Percentiles rank a stretch among this genome's conserved stretches.
These are phyloP conservation scores for Cercopithecus mitis DNA, from an alignment of 2,797 vertebrate genomes.

Conservation along the genomic window DNA sequence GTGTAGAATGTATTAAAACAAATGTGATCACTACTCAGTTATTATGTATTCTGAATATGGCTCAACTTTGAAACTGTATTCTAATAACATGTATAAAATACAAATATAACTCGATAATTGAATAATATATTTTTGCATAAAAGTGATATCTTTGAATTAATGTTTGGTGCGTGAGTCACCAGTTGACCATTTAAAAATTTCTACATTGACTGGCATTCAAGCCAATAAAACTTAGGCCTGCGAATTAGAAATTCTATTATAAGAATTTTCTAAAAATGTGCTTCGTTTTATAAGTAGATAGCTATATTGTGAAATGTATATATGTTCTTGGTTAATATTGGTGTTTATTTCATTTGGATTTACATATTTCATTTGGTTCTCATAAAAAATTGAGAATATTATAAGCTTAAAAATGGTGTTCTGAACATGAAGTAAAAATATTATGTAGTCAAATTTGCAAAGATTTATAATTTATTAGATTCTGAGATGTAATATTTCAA, in stretches of 20 bases:
- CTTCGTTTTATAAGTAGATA: background rate
- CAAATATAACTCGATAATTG: background rate
- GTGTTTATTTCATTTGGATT: background rate
- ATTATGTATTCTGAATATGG: background rate
- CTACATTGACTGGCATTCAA: background rate
- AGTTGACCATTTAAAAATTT: background rate
- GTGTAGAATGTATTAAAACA: background rate
- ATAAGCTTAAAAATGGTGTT: background rate
- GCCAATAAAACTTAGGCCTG: background rate
- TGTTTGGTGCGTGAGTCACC: background rate
- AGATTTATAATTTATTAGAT: constrained; percentile 23
- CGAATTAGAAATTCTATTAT: background rate
- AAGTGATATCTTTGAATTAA: background rate
- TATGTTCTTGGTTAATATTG: background rate
- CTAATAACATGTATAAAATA: background rate
- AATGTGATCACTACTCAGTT: background rate
- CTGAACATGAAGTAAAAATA: background rate
- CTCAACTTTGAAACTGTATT: background rate
- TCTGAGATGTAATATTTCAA: background rate
- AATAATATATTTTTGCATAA: background rate
- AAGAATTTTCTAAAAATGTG: background rate
- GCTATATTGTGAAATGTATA: background rate
- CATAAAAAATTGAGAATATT: background rate
- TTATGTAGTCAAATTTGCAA: background rate
- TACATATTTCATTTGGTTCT: background rate